Percentiles rank a stretch among this genome's conserved stretches.
phyloP scores from a whole-genome alignment of 2,113 vertebrate species.

The Paralichthys olivaceus region DNA sequence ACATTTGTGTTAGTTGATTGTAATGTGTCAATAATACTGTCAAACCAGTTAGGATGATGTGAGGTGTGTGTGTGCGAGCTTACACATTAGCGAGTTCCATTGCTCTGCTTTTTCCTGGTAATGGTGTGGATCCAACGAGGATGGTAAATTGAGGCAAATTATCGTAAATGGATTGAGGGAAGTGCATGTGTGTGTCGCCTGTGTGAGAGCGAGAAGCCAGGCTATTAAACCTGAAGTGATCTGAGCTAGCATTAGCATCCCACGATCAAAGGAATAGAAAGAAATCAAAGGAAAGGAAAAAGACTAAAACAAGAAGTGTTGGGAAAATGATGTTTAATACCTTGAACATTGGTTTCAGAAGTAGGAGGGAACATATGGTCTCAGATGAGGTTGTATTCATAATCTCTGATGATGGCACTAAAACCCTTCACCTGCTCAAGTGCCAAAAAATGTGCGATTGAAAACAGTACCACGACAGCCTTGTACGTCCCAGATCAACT shows the following conservation, averaged over 20 bases:
- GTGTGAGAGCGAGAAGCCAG: not conserved
- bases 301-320: not conserved
- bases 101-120: conserved; percentile 18
- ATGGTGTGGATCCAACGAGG: conserved; percentile 29
- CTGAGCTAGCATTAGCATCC: conserved; percentile 31
- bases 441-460: not conserved
- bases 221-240: conserved; percentile 28
- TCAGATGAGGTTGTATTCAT: not conserved
- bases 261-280: conserved; percentile 16
- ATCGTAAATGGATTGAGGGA: conserved; percentile 24
- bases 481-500: not conserved
- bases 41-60: conserved; percentile 19
- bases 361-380: not conserved
- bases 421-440: not conserved
- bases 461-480: conserved; percentile 5
- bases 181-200: conserved; percentile 4
- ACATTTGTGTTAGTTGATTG: conserved; percentile 27
- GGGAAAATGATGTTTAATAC: too few species aligned
- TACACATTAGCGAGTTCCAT: conserved; percentile 11
- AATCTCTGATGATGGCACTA: not conserved
- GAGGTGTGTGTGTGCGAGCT: not conserved
- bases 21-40: conserved; percentile 31
- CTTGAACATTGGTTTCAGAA: not conserved
- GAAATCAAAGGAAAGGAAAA: not conserved
- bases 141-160: conserved; percentile 11